Percentiles rank a stretch among this genome's conserved stretches.
Evolutionary conservation across 2,113 vertebrate species (phyloP).

Genomic region (Strigops habroptila): DNA sequence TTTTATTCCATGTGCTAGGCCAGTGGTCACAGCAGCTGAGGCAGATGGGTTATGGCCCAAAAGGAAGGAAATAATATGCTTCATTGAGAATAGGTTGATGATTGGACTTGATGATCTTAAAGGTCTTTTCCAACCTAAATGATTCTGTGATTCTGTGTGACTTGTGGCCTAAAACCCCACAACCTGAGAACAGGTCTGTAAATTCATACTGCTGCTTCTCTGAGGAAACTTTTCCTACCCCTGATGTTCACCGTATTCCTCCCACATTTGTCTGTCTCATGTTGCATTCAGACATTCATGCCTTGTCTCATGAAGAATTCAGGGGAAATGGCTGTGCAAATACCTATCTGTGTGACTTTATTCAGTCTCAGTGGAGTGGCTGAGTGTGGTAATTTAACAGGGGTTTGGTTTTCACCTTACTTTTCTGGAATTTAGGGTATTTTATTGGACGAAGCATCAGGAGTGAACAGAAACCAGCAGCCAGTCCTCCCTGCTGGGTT

Average conservation of each 20-base stretch:
- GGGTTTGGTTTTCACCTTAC: not conserved
- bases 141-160: not conserved
- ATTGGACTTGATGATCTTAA: not conserved
- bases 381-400: not conserved
- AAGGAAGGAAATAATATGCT: not conserved
- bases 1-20: not conserved
- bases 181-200: not conserved
- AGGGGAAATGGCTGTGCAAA: not conserved
- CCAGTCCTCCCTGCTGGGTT: slow-evolving; percentile 89
- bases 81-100: not conserved
- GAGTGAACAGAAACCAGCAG: slow-evolving; percentile 87
- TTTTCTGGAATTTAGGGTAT: slow-evolving; percentile 80
- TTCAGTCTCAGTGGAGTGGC: not conserved
- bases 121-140: not conserved
- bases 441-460: slow-evolving; percentile 90
- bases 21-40: not conserved
- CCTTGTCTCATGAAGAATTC: no score
- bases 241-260: not conserved
- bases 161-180: not conserved
- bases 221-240: not conserved
- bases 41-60: not conserved
- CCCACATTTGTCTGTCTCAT: not conserved
- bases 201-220: not conserved
- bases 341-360: not conserved
- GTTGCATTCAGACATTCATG: no score